Evolutionary conservation across 2,888 invertebrate species (phyloP), one percentile per base, ranked within the genome.

Genomic region (Sacculina carcini): DNA sequence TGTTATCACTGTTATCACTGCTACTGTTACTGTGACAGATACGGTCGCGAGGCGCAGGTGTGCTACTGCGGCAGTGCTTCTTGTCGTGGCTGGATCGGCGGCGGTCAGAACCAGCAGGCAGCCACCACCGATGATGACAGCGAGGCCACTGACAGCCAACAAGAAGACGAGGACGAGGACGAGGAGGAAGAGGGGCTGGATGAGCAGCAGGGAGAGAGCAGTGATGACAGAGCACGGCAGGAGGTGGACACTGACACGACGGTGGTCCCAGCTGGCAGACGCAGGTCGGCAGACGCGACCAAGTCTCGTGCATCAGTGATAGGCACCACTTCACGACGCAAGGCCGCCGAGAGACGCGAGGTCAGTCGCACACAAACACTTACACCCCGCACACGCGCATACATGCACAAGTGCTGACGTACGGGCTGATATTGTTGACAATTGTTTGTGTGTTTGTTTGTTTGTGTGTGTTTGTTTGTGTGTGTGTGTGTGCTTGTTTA

Each of bases 81-180:
- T 59, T 98, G 98, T 63, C 77, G 89, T 24, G 96, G 98, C 0
- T 90, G 85, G 80, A 85, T 98, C 56, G 96, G 96, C 1, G 82
- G 80, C 51, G 79, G 84, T 59, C 85, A 85, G 0, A 79, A 52
- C 32, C 52, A 53, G 50, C 52, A 50, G 34, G 50, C 55, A 10
- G 53, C 53, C 40, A 56, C 55, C 44, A 57, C 80, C 28, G 74
- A 74, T 51, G 75, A 74, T 51, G 73, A 75, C 48, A 29, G 29
- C 6, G 42, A 26, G 26, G 42, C 5, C 6, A 28, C 24, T 24
- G 42, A 26, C 10, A 14, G 14, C 2, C 16, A 16, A 12, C 5
- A 16, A 3, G 42, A 39, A 5, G 75, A 74, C 21, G 72, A 73
- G 54, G 72, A 73, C 39, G 70, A 71, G 29, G 69, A 69, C 42